These are phyloP conservation scores for Molossus molossus DNA, from an alignment of 2,797 vertebrate species.

Conservation along the genomic window DNA sequence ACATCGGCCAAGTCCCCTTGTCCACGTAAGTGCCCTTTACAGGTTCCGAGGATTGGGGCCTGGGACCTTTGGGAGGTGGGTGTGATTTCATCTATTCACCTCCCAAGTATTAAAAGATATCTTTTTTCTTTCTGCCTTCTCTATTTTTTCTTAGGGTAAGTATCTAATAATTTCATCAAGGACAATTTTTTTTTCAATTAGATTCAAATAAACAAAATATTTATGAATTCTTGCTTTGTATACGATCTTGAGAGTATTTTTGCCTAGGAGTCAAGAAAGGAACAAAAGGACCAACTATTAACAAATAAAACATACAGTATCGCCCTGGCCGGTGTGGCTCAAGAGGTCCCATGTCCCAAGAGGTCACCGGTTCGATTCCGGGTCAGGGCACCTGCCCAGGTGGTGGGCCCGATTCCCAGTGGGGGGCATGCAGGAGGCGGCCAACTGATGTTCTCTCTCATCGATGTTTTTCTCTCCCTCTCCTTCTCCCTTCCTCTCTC, in stretches of 20 bases:
- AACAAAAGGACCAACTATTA: neutral
- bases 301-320: neutral
- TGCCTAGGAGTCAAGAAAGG: neutral
- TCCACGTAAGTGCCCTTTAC: neutral
- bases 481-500: too few species aligned
- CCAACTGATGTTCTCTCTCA: too few species aligned
- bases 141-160: neutral
- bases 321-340: too few species aligned
- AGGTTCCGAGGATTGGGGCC: too few species aligned
- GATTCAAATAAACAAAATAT: slow-evolving; percentile 24
- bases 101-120: neutral
- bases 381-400: too few species aligned
- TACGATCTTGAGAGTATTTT: neutral
- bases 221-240: slow-evolving; percentile 24
- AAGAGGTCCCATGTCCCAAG: too few species aligned
- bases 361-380: too few species aligned
- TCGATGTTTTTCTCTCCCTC: too few species aligned
- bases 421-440: too few species aligned
- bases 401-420: too few species aligned
- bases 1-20: neutral
- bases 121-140: slow-evolving; percentile 7
- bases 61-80: neutral
- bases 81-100: neutral
- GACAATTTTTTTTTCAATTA: neutral
- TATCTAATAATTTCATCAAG: slow-evolving; percentile 4